phyloP scores from a whole-genome alignment of 2,797 vertebrate genomes.

The Liparis tanakae region DNA sequence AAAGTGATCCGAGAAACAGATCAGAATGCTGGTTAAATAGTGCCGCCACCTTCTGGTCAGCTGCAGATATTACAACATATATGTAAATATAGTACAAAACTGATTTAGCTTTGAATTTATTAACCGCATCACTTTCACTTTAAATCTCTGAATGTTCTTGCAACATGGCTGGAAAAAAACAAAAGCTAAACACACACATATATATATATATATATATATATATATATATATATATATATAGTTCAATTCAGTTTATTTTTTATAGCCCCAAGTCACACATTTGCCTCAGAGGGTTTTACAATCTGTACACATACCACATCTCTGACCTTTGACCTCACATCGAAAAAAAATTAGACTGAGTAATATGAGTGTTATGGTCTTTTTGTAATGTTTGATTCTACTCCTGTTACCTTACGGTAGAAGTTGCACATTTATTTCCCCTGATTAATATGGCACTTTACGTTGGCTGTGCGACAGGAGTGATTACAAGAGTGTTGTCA shows the following conservation, averaged over 20 bases:
- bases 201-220: too few relatives aligned
- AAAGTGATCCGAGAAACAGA: background rate
- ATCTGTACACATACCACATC: too few relatives aligned
- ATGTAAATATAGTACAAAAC: background rate
- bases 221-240: too few relatives aligned
- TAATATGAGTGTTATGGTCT: background rate
- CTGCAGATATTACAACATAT: background rate
- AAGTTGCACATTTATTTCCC: background rate
- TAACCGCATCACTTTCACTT: background rate
- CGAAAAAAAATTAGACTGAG: background rate
- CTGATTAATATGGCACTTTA: background rate
- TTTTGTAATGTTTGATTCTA: background rate
- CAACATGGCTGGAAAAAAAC: background rate
- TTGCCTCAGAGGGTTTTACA: too few relatives aligned
- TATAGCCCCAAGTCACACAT: too few relatives aligned
- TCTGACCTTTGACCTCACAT: too few relatives aligned
- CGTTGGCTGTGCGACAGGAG: background rate
- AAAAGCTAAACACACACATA: background rate
- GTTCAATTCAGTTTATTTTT: too few relatives aligned
- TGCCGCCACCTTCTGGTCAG: conserved; percentile 24
- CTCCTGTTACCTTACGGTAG: background rate
- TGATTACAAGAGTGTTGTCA: conserved; percentile 21
- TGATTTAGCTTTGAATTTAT: background rate
- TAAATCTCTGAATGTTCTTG: background rate
- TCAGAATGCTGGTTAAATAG: background rate